Base-by-base conservation (phyloP, 2,888 invertebrate species). In the Syrphus vitripennis region DNA sequence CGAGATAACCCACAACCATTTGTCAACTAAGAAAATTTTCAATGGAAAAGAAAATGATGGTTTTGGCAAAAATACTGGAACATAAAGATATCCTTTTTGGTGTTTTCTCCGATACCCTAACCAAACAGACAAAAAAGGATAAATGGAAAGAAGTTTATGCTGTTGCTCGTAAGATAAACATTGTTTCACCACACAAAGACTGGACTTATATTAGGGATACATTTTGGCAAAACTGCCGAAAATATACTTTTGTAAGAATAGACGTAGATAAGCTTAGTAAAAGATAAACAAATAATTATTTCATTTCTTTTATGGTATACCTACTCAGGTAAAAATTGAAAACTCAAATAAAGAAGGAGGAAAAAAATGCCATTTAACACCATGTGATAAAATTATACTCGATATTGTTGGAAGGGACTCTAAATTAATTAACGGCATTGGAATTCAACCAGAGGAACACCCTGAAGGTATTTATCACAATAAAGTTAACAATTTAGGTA, bases 221-320 rank as follows among this genome's bases (percentile, higher is more conserved):
- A 14, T 59, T 59, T 21, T 59, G 37, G 37, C 59, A 59, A 59
- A 59, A 59, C 3, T 37, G 37, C 34, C 37, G 59, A 1, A 59
- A 59, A 59, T 59, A 59, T 37, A 59, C 59, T 1, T 37, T 59
- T 34, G 59, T 59, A 59, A 59, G 59, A 6, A 57, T 53, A n/a
- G n/a, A 2, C 4, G 1, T 3, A 24, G 5, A 48, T 12, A 1
- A 19, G 4, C 4, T 45, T 19, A 9, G 0, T 26, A 1, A 24
- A 1, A 12, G 4, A 24, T 21, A 3, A 26, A 26, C n/a, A 29
- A 55, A 55, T 2, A 29, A 48, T n/a, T n/a, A n/a, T n/a, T n/a
- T n/a, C n/a, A n/a, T n/a, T n/a, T n/a, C n/a, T n/a, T n/a, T n/a
- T n/a, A n/a, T n/a, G n/a, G n/a, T n/a, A n/a, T n/a, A n/a, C n/a